Percentiles rank a stretch among this genome's conserved stretches.
Evolutionary conservation across 2,888 invertebrate species (phyloP).

Genomic region (Carabus problematicus): DNA sequence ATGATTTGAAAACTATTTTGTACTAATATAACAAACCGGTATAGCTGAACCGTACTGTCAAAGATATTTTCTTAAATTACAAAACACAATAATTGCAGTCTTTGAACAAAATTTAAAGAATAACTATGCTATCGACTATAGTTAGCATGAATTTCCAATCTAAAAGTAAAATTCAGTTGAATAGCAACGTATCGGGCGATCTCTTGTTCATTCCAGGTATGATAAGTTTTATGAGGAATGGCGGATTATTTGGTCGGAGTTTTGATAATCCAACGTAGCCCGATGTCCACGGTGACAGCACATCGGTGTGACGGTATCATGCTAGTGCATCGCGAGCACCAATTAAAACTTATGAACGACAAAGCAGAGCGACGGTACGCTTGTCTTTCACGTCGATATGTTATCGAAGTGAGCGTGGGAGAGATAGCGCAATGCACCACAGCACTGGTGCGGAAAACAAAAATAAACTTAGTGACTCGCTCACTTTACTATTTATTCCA

Average conservation of each 20-base stretch:
- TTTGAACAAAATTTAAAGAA: no score
- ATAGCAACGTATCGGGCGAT: no score
- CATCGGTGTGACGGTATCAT: constrained; percentile 34
- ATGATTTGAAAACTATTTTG: no score
- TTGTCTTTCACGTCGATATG: constrained; percentile 12
- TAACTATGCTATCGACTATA: no score
- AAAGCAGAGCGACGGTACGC: constrained; percentile 8
- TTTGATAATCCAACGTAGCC: constrained; percentile 10
- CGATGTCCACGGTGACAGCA: constrained; percentile 5
- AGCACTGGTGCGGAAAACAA: constrained; percentile 12
- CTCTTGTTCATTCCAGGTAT: no score
- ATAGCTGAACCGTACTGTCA: no score
- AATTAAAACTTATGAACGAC: constrained; percentile 48
- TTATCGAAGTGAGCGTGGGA: constrained; percentile 16
- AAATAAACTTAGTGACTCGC: background rate
- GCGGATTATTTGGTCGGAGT: constrained; percentile 16
- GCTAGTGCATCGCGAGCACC: constrained; percentile 45
- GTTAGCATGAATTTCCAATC: no score
- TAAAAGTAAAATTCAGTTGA: no score
- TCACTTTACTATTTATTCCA: no score
- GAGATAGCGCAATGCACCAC: constrained; percentile 13
- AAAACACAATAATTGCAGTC: no score
- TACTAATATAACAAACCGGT: no score
- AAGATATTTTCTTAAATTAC: no score
- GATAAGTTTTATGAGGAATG: background rate